Base-by-base conservation (phyloP, 1,140 invertebrate genomes). In the Drosophila gunungcola region DNA sequence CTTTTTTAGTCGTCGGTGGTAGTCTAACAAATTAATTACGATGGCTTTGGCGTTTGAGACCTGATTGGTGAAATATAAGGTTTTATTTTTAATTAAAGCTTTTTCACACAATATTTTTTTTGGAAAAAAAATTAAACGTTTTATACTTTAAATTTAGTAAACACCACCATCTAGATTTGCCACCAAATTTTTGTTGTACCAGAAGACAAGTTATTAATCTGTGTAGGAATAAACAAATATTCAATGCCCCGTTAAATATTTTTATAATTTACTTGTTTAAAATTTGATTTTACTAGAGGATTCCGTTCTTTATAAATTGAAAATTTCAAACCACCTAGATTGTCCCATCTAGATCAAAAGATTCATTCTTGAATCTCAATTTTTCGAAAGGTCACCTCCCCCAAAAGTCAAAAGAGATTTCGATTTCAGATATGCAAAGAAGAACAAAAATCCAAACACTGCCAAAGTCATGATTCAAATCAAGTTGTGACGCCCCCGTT, bases 381-480 rank as follows among this genome's bases (percentile, higher is more conserved):
- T 49, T 32, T 46, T 25, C 5, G 16, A 61, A 41, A 62, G 60
- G 60, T 63, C 38, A 63, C 32, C 38, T 56, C 29, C 34, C 45
- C 49, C 36, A 45, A 68, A 54, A 56, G 27, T 69, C 42, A 69
- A n/a, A 21, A 9, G 21, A 68, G 79, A 88, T 89, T 83, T 83
- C 32, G 38, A 80, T 88, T 85, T 74, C 13, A 85, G 82, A 88
- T 83, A 88, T 79, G 63, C 67, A 67, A 80, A 88, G 32, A 45
- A 32, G 27, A 39, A 43, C 16, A 38, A 53, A 25, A 64, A 52
- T 42, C 21, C 69, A 36, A 67, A 64, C 16, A 46, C 46, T 53
- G 55, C 21, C 49, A 58, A 34, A 70, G 65, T 70, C 65, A 70
- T 57, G 49, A 63, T 57, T 45, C 38, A 45, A 49, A 80, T 56